These are phyloP conservation scores for Megaustenia siamemsis DNA, from an alignment of 2,888 invertebrate genomes.

Conservation along the genomic window DNA sequence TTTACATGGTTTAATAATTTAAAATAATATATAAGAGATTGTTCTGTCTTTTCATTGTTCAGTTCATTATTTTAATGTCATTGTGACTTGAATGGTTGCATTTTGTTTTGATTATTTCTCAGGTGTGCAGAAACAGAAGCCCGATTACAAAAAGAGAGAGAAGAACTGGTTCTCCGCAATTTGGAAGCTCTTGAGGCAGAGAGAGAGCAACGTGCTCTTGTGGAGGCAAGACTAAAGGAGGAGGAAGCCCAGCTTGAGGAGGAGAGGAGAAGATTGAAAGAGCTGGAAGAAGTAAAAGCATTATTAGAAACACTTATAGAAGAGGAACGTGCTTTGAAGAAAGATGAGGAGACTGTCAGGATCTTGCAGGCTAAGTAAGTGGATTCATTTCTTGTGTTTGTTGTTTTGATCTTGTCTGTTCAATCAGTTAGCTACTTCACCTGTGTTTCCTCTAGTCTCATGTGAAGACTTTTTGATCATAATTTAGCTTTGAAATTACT, in stretches of 20 bases:
- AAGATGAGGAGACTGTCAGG: constrained; percentile 89
- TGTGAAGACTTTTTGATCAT: too few species aligned
- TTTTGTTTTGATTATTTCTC: neutral
- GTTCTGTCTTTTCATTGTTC: too few species aligned
- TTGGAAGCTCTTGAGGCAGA: constrained; percentile 48
- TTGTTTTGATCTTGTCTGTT: neutral
- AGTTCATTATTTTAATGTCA: neutral
- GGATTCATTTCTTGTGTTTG: neutral
- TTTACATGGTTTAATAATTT: too few species aligned
- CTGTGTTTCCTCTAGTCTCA: too few species aligned
- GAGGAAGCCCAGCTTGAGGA: constrained; percentile 86
- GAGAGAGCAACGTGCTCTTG: constrained; percentile 81
- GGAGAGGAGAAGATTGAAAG: constrained; percentile 85
- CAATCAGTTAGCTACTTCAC: too few species aligned
- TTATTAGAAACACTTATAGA: constrained; percentile 87
- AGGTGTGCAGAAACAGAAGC: constrained; percentile 49
- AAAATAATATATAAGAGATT: too few species aligned
- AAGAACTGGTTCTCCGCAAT: constrained; percentile 30
- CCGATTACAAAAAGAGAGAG: constrained; percentile 42
- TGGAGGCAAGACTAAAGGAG: constrained; percentile 80
- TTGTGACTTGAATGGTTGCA: neutral
- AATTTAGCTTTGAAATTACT: too few species aligned
- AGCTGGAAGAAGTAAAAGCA: constrained; percentile 86
- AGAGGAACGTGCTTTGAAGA: constrained; percentile 90
- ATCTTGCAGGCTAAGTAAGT: constrained; percentile 79